Evolutionary conservation across 2,797 vertebrate species (phyloP).

Genomic region (Prionace glauca): DNA sequence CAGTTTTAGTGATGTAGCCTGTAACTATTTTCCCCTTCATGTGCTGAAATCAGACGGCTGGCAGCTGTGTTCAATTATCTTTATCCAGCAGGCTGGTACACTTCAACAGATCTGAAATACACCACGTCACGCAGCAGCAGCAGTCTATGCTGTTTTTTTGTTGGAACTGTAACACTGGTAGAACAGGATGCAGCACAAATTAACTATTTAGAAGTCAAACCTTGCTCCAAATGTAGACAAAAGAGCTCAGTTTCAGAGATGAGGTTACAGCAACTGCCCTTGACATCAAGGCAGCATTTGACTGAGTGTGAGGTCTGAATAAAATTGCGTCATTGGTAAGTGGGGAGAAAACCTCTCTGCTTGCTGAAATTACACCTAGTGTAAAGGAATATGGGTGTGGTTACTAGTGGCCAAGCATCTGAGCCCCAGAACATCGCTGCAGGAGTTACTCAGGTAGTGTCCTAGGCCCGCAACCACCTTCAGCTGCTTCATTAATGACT

Average conservation of each 20-base stretch:
- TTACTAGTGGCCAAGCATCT: not conserved
- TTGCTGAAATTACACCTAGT: not conserved
- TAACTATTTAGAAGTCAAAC: not conserved
- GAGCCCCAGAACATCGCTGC: not conserved
- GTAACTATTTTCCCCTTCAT: constrained; percentile 13
- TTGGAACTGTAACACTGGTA: not conserved
- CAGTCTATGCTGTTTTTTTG: not conserved
- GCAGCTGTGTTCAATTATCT: constrained; percentile 36
- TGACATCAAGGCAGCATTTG: not conserved
- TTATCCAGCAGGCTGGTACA: constrained; percentile 23
- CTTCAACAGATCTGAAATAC: constrained; percentile 24
- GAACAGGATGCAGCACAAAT: not conserved
- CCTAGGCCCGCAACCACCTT: not conserved
- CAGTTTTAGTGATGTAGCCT: constrained; percentile 19
- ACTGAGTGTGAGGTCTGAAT: not conserved
- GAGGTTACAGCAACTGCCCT: not conserved
- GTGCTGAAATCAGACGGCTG: constrained; percentile 30
- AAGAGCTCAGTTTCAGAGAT: not conserved
- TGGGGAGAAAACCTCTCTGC: not conserved
- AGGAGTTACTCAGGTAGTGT: not conserved
- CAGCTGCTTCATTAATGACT: not conserved
- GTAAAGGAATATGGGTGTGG: not conserved
- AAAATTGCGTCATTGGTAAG: not conserved
- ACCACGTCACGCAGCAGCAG: not conserved
- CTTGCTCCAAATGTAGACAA: not conserved